Evolutionary conservation across 2,888 invertebrate species (phyloP).

Genomic region (Thera britannica): DNA sequence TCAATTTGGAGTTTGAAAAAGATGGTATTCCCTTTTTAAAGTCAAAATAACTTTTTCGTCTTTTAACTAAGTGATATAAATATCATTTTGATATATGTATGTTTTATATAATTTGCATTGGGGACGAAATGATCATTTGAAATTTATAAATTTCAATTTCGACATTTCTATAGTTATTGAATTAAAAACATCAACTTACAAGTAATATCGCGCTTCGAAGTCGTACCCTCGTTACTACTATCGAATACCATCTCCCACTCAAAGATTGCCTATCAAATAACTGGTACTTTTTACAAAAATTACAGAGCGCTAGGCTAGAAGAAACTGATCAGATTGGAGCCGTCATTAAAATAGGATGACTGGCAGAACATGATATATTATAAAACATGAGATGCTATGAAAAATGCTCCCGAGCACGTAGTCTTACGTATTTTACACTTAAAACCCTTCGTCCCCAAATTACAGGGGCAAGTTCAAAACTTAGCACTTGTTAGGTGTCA

Average conservation of each 20-base stretch:
- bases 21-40: neutral
- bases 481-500: conserved; percentile 83
- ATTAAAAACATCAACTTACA: too few species aligned
- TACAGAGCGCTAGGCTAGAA: conserved; percentile 65
- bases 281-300: conserved; percentile 62
- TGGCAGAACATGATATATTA: conserved; percentile 68
- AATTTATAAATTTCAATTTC: too few species aligned
- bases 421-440: conserved; percentile 41
- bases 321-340: conserved; percentile 60
- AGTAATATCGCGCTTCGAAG: too few species aligned
- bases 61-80: too few species aligned
- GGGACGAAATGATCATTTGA: too few species aligned
- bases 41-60: neutral
- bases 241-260: conserved; percentile 31
- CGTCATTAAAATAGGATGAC: conserved; percentile 79
- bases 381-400: conserved; percentile 74
- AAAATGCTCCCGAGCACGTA: conserved; percentile 62
- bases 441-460: conserved; percentile 63
- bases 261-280: conserved; percentile 39
- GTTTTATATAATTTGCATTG: too few species aligned
- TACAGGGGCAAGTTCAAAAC: conserved; percentile 74
- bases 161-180: too few species aligned
- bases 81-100: too few species aligned
- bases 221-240: neutral
- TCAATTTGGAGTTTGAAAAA: neutral